Evolutionary conservation across 2,888 invertebrate species (phyloP).

Genomic region (Pollenia labialis): DNA sequence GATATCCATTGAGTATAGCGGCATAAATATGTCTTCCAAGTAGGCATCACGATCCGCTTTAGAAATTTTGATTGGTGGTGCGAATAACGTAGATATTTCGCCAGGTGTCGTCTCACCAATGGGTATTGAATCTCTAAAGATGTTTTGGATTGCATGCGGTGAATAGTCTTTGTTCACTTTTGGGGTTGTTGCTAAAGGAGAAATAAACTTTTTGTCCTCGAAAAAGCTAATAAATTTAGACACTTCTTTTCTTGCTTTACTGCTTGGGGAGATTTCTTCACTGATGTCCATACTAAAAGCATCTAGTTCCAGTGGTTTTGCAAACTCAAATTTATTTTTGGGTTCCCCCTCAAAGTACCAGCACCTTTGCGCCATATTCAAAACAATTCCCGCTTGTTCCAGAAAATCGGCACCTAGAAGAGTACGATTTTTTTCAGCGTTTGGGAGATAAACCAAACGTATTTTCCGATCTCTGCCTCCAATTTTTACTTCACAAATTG

Average conservation of each 20-base stretch:
- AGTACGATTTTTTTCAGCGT: slow-evolving; percentile 43
- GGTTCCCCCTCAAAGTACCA: neutral
- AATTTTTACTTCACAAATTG: slow-evolving; percentile 26
- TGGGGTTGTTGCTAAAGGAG: neutral
- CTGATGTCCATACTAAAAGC: slow-evolving; percentile 1
- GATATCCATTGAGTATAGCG: slow-evolving; percentile 19
- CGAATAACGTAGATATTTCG: neutral
- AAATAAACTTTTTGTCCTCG: neutral
- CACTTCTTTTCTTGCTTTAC: slow-evolving; percentile 9
- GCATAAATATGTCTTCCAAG: neutral
- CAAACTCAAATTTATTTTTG: neutral
- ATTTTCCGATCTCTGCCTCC: slow-evolving; percentile 8
- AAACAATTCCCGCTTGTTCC: neutral
- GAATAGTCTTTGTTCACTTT: neutral
- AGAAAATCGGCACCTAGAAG: slow-evolving; percentile 48
- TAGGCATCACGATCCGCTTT: slow-evolving; percentile 16
- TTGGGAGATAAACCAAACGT: slow-evolving; percentile 26
- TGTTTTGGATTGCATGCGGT: neutral
- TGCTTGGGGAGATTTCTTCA: neutral
- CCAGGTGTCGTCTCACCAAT: neutral
- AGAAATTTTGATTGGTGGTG: neutral
- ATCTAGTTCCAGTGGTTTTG: too few relatives aligned
- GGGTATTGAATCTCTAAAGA: neutral
- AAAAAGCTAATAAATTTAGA: neutral
- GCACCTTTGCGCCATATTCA: too few relatives aligned